Evolutionary conservation across 2,113 vertebrate species (phyloP).

Genomic region (Campylomormyrus tamandua): DNA sequence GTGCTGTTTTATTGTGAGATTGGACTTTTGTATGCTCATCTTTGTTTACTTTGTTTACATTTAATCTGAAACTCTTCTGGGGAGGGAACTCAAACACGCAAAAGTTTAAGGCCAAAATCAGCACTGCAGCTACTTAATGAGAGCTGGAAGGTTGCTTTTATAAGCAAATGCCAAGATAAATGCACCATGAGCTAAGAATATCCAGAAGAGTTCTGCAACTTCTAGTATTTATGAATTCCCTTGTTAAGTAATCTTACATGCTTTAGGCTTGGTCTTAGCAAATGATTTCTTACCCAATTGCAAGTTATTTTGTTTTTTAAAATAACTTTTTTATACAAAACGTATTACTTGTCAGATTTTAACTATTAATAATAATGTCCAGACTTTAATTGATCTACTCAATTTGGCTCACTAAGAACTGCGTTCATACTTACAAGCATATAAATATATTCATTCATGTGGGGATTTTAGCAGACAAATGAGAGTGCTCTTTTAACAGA

Average conservation of each 20-base stretch:
- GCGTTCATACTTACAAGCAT: not conserved
- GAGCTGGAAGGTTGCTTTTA: not conserved
- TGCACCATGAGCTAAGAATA: not conserved
- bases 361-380: not conserved
- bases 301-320: not conserved
- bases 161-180: not conserved
- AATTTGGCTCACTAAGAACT: not conserved
- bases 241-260: not conserved
- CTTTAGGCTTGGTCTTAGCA: not conserved
- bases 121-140: conserved; percentile 2
- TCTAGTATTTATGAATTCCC: conserved; percentile 12
- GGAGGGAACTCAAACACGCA: conserved; percentile 24
- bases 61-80: conserved; percentile 25
- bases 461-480: not conserved
- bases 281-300: not conserved
- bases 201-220: not conserved
- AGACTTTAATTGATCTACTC: not conserved
- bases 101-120: conserved; percentile 35
- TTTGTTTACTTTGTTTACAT: conserved; percentile 54
- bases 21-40: conserved; percentile 30
- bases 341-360: not conserved
- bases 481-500: not conserved
- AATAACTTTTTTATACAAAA: not conserved
- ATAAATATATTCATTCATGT: not conserved
- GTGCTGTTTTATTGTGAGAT: conserved; percentile 59